Base-by-base conservation (phyloP, 2,888 invertebrate species). In the Chymomyza procnemis region DNA sequence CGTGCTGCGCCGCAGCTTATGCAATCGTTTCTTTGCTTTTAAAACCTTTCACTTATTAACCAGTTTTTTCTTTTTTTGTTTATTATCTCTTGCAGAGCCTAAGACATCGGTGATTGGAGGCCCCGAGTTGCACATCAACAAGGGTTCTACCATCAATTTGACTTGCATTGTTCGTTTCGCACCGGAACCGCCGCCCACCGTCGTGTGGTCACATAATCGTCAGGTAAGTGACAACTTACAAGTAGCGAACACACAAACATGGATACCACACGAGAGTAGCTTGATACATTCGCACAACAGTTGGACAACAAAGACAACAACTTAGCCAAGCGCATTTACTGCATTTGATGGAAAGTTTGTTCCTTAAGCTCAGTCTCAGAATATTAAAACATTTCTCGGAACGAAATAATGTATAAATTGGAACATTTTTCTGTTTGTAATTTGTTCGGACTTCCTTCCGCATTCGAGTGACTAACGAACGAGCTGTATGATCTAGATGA, bases 61-160 rank as follows among this genome's bases (percentile, higher is more conserved):
- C 9, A 58, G 18, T 47, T 3, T 47, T 3, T 47, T 4, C 16
- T 3, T 47, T 16, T 8, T 22, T 34, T 67, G 4, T 47, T 6
- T 61, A n/a, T 26, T 8, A 26, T 26, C 26, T 26, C 22, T 62
- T 81, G 4, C 75, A 96, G 96, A 96, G 90, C 96, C 96, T 64
- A 93, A 95, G 85, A 96, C 96, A 56, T 95, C 95, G 91, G 94
- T 96, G 83, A 91, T 95, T 80, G 96, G 96, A 47, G 95, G 95
- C 55, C 94, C 95, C 34, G 96, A 96, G 90, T 91, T 96, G 82
- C 96, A 94, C 91, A 96, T 96, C 91, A 96, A 96, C 92, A 94
- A 94, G 85, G 96, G 96, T 52, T 96, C 96, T 79, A 97, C 96
- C 69, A 97, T 97, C 91, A 97, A 97, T 92, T 91, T 97, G 85